Percentiles rank a stretch among this genome's conserved stretches.
Conservation (phyloP, 2,888 invertebrate species). For the Agrilus cyanescens region DNA sequence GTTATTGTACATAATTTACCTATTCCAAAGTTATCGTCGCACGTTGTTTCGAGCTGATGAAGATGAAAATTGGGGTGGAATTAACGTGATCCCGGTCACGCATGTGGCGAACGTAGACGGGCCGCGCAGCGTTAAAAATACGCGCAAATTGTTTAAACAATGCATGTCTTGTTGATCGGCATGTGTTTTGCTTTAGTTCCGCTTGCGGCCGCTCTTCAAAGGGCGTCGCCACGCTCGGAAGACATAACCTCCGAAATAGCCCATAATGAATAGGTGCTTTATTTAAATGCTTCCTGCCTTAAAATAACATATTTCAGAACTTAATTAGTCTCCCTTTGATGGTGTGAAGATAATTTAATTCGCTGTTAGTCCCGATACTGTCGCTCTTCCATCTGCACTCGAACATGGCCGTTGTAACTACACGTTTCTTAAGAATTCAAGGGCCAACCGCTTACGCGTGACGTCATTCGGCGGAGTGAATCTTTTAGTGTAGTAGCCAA, state of each 20-base stretch:
- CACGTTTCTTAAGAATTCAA: no score
- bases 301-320: conserved; percentile 30
- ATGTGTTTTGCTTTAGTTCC: conserved; percentile 34
- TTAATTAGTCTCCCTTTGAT: conserved; percentile 28
- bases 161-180: conserved; percentile 27
- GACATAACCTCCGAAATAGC: conserved; percentile 25
- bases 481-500: no score
- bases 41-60: no score
- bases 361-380: conserved; percentile 9
- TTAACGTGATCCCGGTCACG: conserved; percentile 21
- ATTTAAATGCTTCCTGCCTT: conserved; percentile 33
- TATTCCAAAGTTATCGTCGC: no score
- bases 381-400: no score
- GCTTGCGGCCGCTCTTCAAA: conserved; percentile 28
- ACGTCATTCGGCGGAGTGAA: no score
- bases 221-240: conserved; percentile 22
- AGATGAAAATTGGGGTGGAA: conserved; percentile 14
- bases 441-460: no score
- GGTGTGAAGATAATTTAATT: conserved; percentile 26
- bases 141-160: conserved; percentile 32
- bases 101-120: conserved; percentile 21
- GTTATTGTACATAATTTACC: no score
- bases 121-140: conserved; percentile 26
- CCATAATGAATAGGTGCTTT: conserved; percentile 31
- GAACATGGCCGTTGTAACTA: no score